Conservation (phyloP, 2,888 invertebrate genomes). For the Phanerotoma sp. region DNA sequence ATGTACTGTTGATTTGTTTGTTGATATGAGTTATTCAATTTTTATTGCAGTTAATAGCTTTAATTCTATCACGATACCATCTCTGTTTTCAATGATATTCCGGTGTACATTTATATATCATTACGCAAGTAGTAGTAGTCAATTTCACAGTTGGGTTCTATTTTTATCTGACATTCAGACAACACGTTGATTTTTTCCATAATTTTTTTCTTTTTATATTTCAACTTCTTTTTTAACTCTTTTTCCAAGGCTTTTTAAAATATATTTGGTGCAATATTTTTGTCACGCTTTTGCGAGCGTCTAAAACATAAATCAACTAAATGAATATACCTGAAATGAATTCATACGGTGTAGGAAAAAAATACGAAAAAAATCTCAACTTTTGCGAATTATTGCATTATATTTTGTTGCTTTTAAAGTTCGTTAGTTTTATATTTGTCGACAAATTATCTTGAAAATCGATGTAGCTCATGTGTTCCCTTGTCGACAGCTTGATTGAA, state of each 20-base stretch:
- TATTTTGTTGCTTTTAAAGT: background rate
- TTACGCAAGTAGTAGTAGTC: background rate
- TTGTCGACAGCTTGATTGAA: slow-evolving; percentile 4
- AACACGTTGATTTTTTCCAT: too few species aligned
- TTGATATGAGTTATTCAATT: background rate
- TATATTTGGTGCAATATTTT: background rate
- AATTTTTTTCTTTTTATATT: too few species aligned
- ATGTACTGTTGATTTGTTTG: too few species aligned
- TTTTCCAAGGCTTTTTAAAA: too few species aligned
- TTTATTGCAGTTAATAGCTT: background rate
- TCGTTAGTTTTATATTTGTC: background rate
- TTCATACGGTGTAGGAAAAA: too few species aligned
- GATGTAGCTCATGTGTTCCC: slow-evolving; percentile 8
- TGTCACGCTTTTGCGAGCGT: background rate
- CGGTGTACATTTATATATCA: background rate
- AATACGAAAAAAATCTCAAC: background rate
- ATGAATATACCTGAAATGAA: too few species aligned
- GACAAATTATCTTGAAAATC: background rate
- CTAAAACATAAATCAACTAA: too few species aligned
- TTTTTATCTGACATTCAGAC: too few species aligned
- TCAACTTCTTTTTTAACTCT: too few species aligned
- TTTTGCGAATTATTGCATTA: background rate
- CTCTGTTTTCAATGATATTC: background rate
- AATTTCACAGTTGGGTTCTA: too few species aligned
- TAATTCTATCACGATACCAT: background rate